Conservation (phyloP, 2,888 invertebrate species). For the Syritta pipiens region DNA sequence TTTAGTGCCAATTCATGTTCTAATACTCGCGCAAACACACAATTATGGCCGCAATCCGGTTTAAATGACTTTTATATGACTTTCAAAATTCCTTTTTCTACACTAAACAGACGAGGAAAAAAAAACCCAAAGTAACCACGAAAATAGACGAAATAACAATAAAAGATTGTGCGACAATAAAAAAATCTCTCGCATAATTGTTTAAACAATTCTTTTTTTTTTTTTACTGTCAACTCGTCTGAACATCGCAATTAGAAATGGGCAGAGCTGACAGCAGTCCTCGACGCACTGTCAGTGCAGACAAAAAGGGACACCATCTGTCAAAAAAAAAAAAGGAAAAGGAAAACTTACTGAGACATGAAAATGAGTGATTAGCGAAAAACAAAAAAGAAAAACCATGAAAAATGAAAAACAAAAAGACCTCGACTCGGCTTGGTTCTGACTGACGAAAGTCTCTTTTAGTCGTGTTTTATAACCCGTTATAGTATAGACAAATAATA, state of each 20-base stretch:
- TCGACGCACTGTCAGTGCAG: too few species aligned
- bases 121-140: background rate
- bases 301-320: too few species aligned
- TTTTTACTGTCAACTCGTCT: too few species aligned
- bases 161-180: conserved; percentile 35
- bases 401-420: background rate
- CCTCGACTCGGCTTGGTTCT: conserved; percentile 7
- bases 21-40: conserved; percentile 38
- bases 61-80: conserved; percentile 53
- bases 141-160: conserved; percentile 15
- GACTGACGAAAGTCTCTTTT: conserved; percentile 37
- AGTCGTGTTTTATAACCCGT: conserved; percentile 22
- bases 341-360: conserved; percentile 13
- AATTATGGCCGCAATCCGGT: conserved; percentile 42
- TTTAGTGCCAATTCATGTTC: conserved; percentile 49
- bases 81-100: conserved; percentile 29
- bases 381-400: background rate
- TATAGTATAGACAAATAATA: conserved; percentile 61
- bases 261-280: background rate
- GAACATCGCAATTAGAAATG: too few species aligned
- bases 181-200: conserved; percentile 21
- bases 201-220: conserved; percentile 24
- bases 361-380: conserved; percentile 23
- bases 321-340: background rate
- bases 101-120: background rate